Percentiles rank a stretch among this genome's conserved stretches.
phyloP scores from a whole-genome alignment of 2,888 invertebrate genomes.

The Conus canariensis region DNA sequence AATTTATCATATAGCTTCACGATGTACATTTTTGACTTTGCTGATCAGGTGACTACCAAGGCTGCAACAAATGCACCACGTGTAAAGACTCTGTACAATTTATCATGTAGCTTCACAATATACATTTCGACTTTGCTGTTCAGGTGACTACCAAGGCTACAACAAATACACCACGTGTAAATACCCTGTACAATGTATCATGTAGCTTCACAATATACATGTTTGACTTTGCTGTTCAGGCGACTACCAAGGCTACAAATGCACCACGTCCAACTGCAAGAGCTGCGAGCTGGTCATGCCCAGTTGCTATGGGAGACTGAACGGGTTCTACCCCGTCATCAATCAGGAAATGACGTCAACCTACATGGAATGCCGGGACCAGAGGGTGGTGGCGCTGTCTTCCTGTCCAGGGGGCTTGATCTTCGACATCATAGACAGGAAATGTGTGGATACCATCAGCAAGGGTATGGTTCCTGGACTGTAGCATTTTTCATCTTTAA shows the following conservation, averaged over 20 bases:
- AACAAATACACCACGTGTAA: no score
- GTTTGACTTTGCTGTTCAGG: conserved; percentile 50
- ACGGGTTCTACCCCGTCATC: conserved; percentile 48
- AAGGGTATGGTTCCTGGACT: conserved; percentile 25
- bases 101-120: no score
- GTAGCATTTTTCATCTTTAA: neutral
- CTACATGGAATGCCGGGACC: conserved; percentile 48
- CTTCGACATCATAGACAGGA: conserved; percentile 54
- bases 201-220: no score
- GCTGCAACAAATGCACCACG: no score
- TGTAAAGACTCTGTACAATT: no score
- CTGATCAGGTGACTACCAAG: no score
- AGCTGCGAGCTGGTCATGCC: conserved; percentile 56
- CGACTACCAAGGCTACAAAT: conserved; percentile 62
- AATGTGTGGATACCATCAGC: conserved; percentile 46
- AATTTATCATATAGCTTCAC: no score
- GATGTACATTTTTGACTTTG: no score
- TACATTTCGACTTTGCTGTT: no score
- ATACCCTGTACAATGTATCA: no score
- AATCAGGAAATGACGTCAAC: conserved; percentile 50
- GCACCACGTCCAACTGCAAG: conserved; percentile 55
- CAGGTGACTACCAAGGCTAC: no score
- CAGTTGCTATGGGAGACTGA: conserved; percentile 46
- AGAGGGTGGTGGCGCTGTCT: conserved; percentile 49
- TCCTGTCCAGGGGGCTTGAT: conserved; percentile 57